These are phyloP conservation scores for Phenganax subtilis DNA, from an alignment of 92 coral and sea anemone species.

Conservation along the genomic window DNA sequence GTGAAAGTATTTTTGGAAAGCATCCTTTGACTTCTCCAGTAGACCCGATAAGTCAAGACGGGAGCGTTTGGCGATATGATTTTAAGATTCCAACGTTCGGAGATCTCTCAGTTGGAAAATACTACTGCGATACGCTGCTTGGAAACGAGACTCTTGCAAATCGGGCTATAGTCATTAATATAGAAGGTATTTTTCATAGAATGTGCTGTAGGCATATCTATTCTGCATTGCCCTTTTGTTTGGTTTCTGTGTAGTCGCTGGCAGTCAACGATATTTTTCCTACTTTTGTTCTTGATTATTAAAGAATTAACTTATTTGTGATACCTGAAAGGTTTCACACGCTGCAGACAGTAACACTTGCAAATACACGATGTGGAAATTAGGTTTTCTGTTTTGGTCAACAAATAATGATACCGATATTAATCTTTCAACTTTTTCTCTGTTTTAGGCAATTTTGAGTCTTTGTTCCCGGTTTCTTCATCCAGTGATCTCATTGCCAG, in stretches of 20 bases:
- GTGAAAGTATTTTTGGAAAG: not conserved
- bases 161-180: not conserved
- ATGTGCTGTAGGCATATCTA: not conserved
- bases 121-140: not conserved
- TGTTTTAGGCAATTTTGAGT: not conserved
- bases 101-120: not conserved
- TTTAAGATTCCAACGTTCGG: not conserved
- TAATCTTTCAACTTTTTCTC: not conserved
- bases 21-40: too few relatives aligned
- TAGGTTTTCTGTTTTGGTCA: too few relatives aligned
- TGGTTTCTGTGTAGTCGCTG: not conserved
- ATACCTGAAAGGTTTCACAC: too few relatives aligned
- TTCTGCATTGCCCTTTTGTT: too few relatives aligned
- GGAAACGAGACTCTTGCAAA: not conserved
- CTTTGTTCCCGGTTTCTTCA: not conserved
- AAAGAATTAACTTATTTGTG: too few relatives aligned
- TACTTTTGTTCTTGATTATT: too few relatives aligned
- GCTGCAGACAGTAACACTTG: too few relatives aligned
- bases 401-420: not conserved
- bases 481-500: not conserved
- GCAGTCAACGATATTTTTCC: not conserved
- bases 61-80: not conserved
- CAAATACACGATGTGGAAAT: too few relatives aligned
- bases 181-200: slow-evolving; percentile 15
- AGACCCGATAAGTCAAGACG: not conserved